These are phyloP conservation scores for Bombus affinis DNA, from an alignment of 1,140 invertebrate species.

Conservation along the genomic window DNA sequence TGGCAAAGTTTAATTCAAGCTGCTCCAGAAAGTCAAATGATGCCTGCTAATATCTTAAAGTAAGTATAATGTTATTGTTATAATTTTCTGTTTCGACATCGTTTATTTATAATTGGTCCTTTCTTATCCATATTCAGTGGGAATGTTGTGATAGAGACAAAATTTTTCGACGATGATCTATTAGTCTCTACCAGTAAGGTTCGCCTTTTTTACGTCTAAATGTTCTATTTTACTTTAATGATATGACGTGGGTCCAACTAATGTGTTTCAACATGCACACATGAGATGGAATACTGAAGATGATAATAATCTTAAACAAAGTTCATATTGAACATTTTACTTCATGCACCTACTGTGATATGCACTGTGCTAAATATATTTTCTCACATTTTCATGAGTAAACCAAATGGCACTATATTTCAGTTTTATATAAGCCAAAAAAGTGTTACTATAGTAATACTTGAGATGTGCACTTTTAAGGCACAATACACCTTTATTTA, in stretches of 20 bases:
- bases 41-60: constrained; percentile 98
- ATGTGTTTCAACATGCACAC: not conserved
- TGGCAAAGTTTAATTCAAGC: constrained; percentile 99
- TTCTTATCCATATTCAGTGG: constrained; percentile 89
- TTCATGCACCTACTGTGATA: constrained; percentile 41
- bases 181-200: constrained; percentile 97
- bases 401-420: constrained; percentile 5
- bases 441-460: constrained; percentile 6
- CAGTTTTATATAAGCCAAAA: not conserved
- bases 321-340: constrained; percentile 37
- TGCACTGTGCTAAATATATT: constrained; percentile 30
- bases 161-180: constrained; percentile 98
- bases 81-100: constrained; percentile 11
- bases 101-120: constrained; percentile 37
- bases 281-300: constrained; percentile 8
- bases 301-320: constrained; percentile 10
- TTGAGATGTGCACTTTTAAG: constrained; percentile 36
- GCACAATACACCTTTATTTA: constrained; percentile 50
- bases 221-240: constrained; percentile 6
- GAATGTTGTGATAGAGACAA: constrained; percentile 99
- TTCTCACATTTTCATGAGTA: constrained; percentile 15
- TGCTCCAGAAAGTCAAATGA: constrained; percentile 99
- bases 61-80: constrained; percentile 79
- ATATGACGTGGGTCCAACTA: constrained; percentile 55
- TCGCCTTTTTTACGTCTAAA: constrained; percentile 96